These are phyloP conservation scores for Decapterus maruadsi DNA, from an alignment of 2,797 vertebrate species.

Conservation along the genomic window DNA sequence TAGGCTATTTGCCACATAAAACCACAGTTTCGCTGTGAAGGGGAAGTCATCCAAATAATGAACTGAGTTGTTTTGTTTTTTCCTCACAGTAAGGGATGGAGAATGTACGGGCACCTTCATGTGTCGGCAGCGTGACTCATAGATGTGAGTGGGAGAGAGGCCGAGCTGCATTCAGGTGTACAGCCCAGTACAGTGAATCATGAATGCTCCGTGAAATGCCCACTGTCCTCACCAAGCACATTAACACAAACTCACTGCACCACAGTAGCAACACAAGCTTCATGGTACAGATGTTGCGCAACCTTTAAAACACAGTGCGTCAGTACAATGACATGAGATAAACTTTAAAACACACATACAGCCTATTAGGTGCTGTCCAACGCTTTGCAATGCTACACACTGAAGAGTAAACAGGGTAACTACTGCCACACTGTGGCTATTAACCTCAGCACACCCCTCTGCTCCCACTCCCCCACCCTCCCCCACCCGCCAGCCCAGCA, in stretches of 20 bases:
- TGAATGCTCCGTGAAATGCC: neutral
- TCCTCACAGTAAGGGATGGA: conserved; percentile 16
- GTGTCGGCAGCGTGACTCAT: conserved; percentile 55
- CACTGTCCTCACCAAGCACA: conserved; percentile 11
- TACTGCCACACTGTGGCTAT: conserved; percentile 81
- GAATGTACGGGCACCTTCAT: neutral
- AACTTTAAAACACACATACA: neutral
- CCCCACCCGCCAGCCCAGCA: conserved; percentile 10
- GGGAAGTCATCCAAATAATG: conserved; percentile 8
- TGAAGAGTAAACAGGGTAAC: conserved; percentile 40
- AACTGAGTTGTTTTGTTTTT: neutral
- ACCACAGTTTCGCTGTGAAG: neutral
- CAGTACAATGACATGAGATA: neutral
- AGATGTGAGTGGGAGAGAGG: conserved; percentile 46
- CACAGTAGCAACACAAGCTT: neutral
- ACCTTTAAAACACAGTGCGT: neutral
- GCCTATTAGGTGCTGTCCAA: neutral
- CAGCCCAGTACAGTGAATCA: conserved; percentile 19
- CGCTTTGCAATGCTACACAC: neutral
- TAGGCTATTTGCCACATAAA: neutral
- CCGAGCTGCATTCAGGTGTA: conserved; percentile 38
- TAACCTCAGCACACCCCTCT: conserved; percentile 63
- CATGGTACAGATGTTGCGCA: neutral
- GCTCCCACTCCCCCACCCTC: neutral
- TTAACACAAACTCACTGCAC: conserved; percentile 1